Conservation (phyloP, 1,140 invertebrate genomes). For the Daktulosphaira vitifoliae region DNA sequence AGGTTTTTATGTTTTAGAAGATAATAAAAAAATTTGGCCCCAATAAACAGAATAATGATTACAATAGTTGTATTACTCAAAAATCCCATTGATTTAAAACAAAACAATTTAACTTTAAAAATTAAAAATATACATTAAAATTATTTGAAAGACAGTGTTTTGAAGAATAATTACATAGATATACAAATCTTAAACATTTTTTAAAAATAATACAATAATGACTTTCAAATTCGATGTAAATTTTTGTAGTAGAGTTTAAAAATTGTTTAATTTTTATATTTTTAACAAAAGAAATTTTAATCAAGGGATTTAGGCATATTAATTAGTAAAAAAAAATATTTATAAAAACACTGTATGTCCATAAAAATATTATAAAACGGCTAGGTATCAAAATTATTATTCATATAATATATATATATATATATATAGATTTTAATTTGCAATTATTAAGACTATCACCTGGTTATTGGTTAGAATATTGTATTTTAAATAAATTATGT, state of each 20-base stretch:
- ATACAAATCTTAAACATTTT: not conserved
- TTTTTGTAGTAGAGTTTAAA: too few relatives aligned
- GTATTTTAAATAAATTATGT: too few relatives aligned
- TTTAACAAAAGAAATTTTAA: too few relatives aligned
- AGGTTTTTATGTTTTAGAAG: not conserved
- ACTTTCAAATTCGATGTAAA: not conserved
- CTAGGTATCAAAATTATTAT: too few relatives aligned
- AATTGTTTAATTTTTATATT: too few relatives aligned
- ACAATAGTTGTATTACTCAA: not conserved
- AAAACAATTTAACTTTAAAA: not conserved
- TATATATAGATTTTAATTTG: too few relatives aligned
- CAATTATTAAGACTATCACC: too few relatives aligned
- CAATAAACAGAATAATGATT: not conserved
- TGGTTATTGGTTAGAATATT: too few relatives aligned
- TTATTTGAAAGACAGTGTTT: conserved; percentile 22
- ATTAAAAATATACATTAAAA: conserved; percentile 4
- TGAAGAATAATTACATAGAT: conserved; percentile 13
- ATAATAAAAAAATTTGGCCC: conserved; percentile 24
- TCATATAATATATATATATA: too few relatives aligned
- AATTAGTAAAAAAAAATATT: conserved; percentile 1
- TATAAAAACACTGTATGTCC: conserved; percentile 22
- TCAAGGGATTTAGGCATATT: too few relatives aligned
- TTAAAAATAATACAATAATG: conserved; percentile 20
- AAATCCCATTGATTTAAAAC: not conserved
- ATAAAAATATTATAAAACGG: conserved; percentile 13